Evolutionary conservation across 2,888 invertebrate genomes (phyloP).

Genomic region (Hylaea fasciaria): DNA sequence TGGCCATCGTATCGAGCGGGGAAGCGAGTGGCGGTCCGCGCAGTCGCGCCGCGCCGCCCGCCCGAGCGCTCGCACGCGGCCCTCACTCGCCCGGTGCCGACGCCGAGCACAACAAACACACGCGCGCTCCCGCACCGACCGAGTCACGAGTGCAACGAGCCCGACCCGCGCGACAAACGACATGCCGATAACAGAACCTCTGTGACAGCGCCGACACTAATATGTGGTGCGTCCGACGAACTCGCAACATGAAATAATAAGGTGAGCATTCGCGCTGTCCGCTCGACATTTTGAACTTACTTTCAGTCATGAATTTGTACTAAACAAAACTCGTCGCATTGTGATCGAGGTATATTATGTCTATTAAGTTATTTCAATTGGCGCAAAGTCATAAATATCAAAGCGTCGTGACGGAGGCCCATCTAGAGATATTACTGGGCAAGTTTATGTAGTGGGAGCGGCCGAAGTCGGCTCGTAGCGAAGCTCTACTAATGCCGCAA

Average conservation of each 20-base stretch:
- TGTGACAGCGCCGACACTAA: constrained; percentile 61
- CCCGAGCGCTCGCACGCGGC: constrained; percentile 58
- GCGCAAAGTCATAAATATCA: constrained; percentile 23
- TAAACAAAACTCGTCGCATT: constrained; percentile 4
- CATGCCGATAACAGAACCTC: constrained; percentile 66
- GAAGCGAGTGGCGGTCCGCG: constrained; percentile 63
- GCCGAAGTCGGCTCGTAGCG: constrained; percentile 65
- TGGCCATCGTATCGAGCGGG: constrained; percentile 82
- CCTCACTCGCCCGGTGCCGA: constrained; percentile 43
- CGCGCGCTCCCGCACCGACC: constrained; percentile 53
- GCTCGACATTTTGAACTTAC: constrained; percentile 18
- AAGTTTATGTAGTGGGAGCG: constrained; percentile 69
- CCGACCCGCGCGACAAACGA: constrained; percentile 53
- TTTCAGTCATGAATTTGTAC: constrained; percentile 10
- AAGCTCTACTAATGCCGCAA: constrained; percentile 82
- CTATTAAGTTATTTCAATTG: constrained; percentile 27
- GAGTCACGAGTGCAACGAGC: constrained; percentile 21
- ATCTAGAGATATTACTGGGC: constrained; percentile 36
- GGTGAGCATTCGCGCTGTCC: constrained; percentile 58
- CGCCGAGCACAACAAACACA: constrained; percentile 56
- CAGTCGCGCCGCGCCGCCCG: constrained; percentile 71
- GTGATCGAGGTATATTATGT: constrained; percentile 26
- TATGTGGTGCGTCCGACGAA: constrained; percentile 65
- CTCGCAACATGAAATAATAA: constrained; percentile 81
- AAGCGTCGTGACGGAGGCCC: constrained; percentile 38